Evolutionary conservation across 1,140 invertebrate genomes (phyloP).

Genomic region (Tetragonula clypearis): DNA sequence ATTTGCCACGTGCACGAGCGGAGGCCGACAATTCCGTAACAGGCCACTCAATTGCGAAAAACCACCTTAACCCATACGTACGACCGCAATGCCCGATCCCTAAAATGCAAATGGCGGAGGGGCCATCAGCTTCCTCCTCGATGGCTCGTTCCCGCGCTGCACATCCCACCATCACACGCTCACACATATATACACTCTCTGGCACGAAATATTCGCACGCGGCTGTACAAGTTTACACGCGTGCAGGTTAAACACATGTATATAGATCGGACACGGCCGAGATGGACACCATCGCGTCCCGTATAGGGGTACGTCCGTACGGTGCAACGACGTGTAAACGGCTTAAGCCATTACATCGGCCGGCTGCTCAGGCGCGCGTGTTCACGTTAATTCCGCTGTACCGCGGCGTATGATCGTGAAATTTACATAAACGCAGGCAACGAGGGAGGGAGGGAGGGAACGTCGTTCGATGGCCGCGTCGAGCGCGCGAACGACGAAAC

Average conservation of each 20-base stretch:
- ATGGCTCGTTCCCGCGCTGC: constrained; percentile 56
- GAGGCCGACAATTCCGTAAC: too few species aligned
- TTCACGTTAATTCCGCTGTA: constrained; percentile 66
- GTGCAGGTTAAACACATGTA: too few species aligned
- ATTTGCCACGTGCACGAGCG: too few species aligned
- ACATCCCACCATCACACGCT: background rate
- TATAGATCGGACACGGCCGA: background rate
- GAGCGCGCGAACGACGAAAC: constrained; percentile 34
- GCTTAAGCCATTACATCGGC: constrained; percentile 69
- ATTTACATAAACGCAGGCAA: constrained; percentile 62
- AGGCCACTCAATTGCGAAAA: background rate
- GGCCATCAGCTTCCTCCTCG: constrained; percentile 42
- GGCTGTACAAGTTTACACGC: too few species aligned
- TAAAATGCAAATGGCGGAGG: constrained; percentile 57
- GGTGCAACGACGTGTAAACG: constrained; percentile 64
- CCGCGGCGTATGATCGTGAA: constrained; percentile 63
- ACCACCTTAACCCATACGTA: background rate
- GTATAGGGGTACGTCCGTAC: background rate
- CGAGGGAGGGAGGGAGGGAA: too few species aligned
- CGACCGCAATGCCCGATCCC: background rate
- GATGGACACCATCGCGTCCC: constrained; percentile 24
- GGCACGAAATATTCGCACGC: background rate
- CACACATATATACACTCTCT: too few species aligned
- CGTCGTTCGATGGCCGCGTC: constrained; percentile 22
- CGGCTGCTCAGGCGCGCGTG: constrained; percentile 57